A percentile compares a stretch with the other conserved stretches of the same genome.
Evolutionary conservation across 2,888 invertebrate genomes (phyloP).

Genomic region (Drosophila basisetae): DNA sequence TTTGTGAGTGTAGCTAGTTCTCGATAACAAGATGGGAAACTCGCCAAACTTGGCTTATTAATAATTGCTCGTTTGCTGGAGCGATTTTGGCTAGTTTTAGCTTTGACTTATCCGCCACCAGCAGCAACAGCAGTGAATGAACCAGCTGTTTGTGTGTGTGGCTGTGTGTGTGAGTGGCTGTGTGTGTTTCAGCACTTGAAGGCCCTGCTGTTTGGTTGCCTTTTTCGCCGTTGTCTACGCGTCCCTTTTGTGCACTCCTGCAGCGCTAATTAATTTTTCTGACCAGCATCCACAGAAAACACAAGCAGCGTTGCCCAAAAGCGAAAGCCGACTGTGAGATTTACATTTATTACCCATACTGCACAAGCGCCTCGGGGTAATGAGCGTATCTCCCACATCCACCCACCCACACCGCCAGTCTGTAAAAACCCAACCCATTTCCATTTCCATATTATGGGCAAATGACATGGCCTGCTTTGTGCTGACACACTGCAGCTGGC

Average conservation of each 20-base stretch:
- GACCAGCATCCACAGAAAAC: constrained; percentile 64
- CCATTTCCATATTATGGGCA: constrained; percentile 3
- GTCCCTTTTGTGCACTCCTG: constrained; percentile 70
- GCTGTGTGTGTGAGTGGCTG: not conserved
- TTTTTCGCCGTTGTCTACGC: constrained; percentile 25
- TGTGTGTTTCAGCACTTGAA: constrained; percentile 30
- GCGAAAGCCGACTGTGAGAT: constrained; percentile 58
- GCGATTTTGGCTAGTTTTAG: constrained; percentile 53
- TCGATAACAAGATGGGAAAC: constrained; percentile 37
- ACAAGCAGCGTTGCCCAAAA: constrained; percentile 34
- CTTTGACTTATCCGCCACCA: constrained; percentile 49
- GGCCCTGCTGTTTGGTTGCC: constrained; percentile 17
- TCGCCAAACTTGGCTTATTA: constrained; percentile 62
- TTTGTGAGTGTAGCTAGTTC: not conserved
- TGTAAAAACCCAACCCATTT: not conserved
- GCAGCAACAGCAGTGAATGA: constrained; percentile 10
- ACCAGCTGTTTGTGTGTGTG: constrained; percentile 5
- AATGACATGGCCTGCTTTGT: constrained; percentile 34
- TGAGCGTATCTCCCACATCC: constrained; percentile 46
- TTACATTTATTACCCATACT: constrained; percentile 76
- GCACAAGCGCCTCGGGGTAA: constrained; percentile 61
- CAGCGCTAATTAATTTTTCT: constrained; percentile 80
- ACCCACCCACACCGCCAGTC: not conserved
- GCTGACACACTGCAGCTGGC: constrained; percentile 48
- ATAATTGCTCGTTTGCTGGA: constrained; percentile 58